These are phyloP conservation scores for Diabrotica undecimpunctata DNA, from an alignment of 1,140 invertebrate genomes.

Conservation along the genomic window DNA sequence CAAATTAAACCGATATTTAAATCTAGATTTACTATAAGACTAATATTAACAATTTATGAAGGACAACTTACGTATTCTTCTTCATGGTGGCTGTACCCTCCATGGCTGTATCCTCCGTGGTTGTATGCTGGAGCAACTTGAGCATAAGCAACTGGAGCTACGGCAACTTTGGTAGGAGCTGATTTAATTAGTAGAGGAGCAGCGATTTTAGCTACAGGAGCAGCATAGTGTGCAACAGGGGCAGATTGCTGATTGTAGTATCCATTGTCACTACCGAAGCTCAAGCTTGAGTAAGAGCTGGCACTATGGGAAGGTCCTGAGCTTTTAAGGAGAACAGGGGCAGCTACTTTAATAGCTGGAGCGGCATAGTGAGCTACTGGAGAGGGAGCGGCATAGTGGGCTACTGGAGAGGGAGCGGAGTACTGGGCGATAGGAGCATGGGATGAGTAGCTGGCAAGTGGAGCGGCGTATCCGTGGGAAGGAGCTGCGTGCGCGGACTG, in stretches of 20 bases:
- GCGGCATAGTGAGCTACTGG: conserved; percentile 23
- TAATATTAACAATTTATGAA: too few relatives aligned
- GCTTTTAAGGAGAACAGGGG: conserved; percentile 17
- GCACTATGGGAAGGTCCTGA: conserved; percentile 34
- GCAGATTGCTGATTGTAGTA: conserved; percentile 13
- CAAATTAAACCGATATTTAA: too few relatives aligned
- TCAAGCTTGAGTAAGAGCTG: conserved; percentile 11
- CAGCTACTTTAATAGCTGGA: conserved; percentile 28
- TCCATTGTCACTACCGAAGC: conserved; percentile 4
- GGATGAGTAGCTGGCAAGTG: conserved; percentile 25
- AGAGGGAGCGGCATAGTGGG: conserved; percentile 28
- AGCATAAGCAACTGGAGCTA: conserved; percentile 1
- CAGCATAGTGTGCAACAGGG: conserved; percentile 17
- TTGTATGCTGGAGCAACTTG: conserved; percentile 37
- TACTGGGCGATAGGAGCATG: conserved; percentile 17
- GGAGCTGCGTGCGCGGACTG: conserved; percentile 37
- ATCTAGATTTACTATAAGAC: too few relatives aligned
- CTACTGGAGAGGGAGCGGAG: conserved; percentile 29
- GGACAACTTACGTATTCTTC: conserved; percentile 24
- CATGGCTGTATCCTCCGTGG: conserved; percentile 27
- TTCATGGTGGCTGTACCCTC: conserved; percentile 9
- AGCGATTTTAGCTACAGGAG: conserved; percentile 17
- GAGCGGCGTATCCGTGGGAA: conserved; percentile 16
- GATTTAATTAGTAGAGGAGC: not conserved
- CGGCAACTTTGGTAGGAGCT: conserved; percentile 10